Evolutionary conservation across 2,888 invertebrate genomes (phyloP).

Genomic region (Diloba caeruleocephala): DNA sequence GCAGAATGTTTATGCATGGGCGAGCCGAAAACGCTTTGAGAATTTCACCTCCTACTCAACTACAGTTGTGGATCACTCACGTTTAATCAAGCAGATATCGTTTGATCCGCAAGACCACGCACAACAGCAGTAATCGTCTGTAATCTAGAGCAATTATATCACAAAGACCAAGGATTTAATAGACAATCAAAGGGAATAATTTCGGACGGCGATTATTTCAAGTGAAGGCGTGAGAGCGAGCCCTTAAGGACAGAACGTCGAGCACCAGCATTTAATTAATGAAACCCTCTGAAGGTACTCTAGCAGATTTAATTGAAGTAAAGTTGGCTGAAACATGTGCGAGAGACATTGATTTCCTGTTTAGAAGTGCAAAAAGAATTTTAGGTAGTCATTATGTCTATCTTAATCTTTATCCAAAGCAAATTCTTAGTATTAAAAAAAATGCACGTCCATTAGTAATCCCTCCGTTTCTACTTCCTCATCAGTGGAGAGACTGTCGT

Average conservation of each 20-base stretch:
- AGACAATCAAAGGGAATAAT: conserved; percentile 82
- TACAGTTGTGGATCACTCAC: conserved; percentile 9
- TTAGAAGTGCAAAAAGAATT: conserved; percentile 22
- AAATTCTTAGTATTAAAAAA: conserved; percentile 8
- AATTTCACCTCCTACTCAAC: not conserved
- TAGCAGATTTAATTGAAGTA: conserved; percentile 54
- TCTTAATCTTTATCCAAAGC: conserved; percentile 25
- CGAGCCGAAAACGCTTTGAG: too few relatives aligned
- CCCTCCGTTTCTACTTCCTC: too few relatives aligned
- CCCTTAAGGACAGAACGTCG: conserved; percentile 61
- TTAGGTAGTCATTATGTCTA: conserved; percentile 1
- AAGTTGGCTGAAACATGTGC: conserved; percentile 50
- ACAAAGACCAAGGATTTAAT: conserved; percentile 70
- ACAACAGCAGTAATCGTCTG: conserved; percentile 57
- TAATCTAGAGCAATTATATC: conserved; percentile 73
- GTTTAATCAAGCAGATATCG: conserved; percentile 29
- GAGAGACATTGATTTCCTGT: conserved; percentile 21
- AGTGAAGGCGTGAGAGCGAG: conserved; percentile 67
- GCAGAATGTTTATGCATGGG: too few relatives aligned
- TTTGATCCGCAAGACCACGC: conserved; percentile 39
- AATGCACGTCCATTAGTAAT: not conserved
- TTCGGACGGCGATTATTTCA: conserved; percentile 79
- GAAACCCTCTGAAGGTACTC: conserved; percentile 62
- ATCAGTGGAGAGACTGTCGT: too few relatives aligned
- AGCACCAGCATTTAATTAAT: conserved; percentile 79